Percentiles rank a stretch among this genome's conserved stretches.
These are phyloP conservation scores for Meloidogyne exigua DNA, from an alignment of 1,140 invertebrate genomes.

Conservation along the genomic window DNA sequence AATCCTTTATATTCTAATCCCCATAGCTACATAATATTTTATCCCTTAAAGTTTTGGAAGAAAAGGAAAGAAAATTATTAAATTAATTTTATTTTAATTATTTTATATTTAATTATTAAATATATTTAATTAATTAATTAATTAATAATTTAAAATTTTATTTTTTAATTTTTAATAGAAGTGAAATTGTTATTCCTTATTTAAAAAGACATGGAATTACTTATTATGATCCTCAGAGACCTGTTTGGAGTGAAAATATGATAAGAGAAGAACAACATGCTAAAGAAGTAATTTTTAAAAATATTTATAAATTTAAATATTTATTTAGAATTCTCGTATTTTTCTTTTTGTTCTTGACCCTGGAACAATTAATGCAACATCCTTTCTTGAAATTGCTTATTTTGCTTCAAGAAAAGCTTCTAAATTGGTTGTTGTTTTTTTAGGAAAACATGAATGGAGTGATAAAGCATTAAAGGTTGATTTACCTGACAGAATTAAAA, in stretches of 20 bases:
- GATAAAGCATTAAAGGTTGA: conserved; percentile 62
- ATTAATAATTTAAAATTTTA: neutral
- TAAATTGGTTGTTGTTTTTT: conserved; percentile 62
- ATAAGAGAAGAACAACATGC: conserved; percentile 56
- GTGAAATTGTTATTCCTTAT: conserved; percentile 62
- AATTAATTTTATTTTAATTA: no score
- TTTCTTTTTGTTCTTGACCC: conserved; percentile 62
- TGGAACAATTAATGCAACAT: conserved; percentile 56
- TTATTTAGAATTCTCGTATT: conserved; percentile 56
- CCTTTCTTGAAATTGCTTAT: conserved; percentile 62
- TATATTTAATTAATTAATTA: neutral
- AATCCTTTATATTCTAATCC: neutral
- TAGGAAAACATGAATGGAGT: conserved; percentile 56
- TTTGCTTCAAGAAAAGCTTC: conserved; percentile 60
- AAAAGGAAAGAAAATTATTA: no score
- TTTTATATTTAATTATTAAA: neutral
- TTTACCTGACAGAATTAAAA: conserved; percentile 53
- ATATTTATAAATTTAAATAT: neutral
- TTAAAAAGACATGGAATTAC: conserved; percentile 58
- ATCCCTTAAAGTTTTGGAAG: no score
- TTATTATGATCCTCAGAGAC: conserved; percentile 61
- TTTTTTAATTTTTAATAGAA: conserved; percentile 35
- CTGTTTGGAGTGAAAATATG: conserved; percentile 61
- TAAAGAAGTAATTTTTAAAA: conserved; percentile 48
- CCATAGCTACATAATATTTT: neutral